Conservation (phyloP, 2,888 invertebrate genomes). For the Drosophila bunnanda region DNA sequence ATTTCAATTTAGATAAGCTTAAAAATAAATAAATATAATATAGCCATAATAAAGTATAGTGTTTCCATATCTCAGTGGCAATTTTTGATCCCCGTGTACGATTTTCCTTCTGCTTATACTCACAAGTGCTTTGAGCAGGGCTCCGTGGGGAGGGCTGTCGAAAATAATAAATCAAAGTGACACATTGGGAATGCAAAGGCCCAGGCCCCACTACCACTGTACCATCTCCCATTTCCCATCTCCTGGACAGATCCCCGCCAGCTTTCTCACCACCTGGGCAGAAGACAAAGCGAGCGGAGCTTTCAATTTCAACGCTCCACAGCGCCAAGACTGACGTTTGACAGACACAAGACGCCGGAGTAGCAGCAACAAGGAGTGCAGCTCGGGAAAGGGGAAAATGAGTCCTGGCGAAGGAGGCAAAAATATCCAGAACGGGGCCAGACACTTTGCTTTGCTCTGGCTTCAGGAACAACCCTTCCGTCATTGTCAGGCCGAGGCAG, state of each 20-base stretch:
- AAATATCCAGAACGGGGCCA: slow-evolving; percentile 15
- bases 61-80: too few relatives aligned
- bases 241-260: slow-evolving; percentile 3
- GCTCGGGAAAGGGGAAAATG: neutral
- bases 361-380: slow-evolving; percentile 34
- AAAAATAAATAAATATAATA: too few relatives aligned
- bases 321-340: slow-evolving; percentile 50
- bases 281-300: slow-evolving; percentile 50
- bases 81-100: neutral
- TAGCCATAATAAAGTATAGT: too few relatives aligned
- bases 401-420: slow-evolving; percentile 16
- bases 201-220: neutral
- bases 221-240: neutral
- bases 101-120: slow-evolving; percentile 14
- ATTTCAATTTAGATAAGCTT: too few relatives aligned
- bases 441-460: slow-evolving; percentile 21
- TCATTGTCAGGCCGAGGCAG: slow-evolving; percentile 37
- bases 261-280: slow-evolving; percentile 36
- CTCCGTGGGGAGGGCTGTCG: slow-evolving; percentile 55
- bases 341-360: slow-evolving; percentile 45
- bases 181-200: slow-evolving; percentile 47
- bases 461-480: slow-evolving; percentile 28
- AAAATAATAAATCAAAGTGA: slow-evolving; percentile 71
- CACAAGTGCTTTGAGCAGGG: slow-evolving; percentile 18
- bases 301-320: slow-evolving; percentile 68